Conservation (phyloP, 2,888 invertebrate species). For the Tuberolachnus salignus region DNA sequence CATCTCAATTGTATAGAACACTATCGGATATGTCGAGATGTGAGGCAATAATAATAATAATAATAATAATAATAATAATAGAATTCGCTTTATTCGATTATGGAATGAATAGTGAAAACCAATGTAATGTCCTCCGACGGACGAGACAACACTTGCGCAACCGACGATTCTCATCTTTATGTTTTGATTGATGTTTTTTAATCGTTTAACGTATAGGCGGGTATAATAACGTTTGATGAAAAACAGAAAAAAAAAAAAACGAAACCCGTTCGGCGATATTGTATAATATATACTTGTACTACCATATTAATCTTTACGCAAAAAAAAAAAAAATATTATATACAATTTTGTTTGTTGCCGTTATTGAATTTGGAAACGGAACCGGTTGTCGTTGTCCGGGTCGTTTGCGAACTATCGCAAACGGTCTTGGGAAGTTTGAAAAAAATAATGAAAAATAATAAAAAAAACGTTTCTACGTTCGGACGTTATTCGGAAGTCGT, state of each 20-base stretch:
- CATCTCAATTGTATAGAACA: too few species aligned
- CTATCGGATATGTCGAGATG: background rate
- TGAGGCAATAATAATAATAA: conserved; percentile 3
- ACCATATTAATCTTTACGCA: too few species aligned
- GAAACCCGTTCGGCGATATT: background rate
- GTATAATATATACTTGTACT: background rate
- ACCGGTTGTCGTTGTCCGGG: conserved; percentile 27
- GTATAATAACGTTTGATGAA: background rate
- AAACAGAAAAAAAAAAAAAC: background rate
- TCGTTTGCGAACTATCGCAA: too few species aligned
- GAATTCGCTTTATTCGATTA: too few species aligned
- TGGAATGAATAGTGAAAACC: background rate
- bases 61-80: too few species aligned
- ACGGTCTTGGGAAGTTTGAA: too few species aligned
- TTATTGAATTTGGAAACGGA: conserved; percentile 10
- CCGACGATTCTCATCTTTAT: background rate
- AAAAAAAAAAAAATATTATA: too few species aligned
- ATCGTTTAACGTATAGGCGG: background rate
- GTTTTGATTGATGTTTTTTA: background rate
- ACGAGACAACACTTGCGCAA: background rate
- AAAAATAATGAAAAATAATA: too few species aligned
- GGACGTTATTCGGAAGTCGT: conserved; percentile 34
- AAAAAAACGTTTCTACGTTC: background rate
- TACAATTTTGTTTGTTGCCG: too few species aligned
- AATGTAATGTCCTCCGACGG: background rate